Evolutionary conservation across 2,888 invertebrate species (phyloP).

Genomic region (Caenorhabditis afra): DNA sequence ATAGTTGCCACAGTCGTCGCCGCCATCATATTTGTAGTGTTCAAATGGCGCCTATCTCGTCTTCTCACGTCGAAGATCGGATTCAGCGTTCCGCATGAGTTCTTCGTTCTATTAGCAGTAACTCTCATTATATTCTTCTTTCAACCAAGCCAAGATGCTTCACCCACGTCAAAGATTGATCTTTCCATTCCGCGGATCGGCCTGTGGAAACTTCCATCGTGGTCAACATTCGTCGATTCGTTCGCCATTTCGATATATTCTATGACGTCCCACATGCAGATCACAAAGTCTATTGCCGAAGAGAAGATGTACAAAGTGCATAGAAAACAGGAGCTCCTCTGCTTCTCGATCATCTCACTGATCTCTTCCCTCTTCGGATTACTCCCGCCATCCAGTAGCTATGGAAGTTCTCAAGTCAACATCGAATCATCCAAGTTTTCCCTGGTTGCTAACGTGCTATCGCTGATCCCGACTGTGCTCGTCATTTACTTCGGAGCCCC

Average conservation of each 20-base stretch:
- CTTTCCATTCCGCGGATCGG: slow-evolving; percentile 34
- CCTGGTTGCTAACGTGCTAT: slow-evolving; percentile 58
- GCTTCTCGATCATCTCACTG: slow-evolving; percentile 63
- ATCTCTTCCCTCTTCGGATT: slow-evolving; percentile 56
- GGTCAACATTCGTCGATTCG: slow-evolving; percentile 51
- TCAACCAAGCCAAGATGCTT: slow-evolving; percentile 27
- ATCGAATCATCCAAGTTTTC: slow-evolving; percentile 65
- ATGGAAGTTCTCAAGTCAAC: slow-evolving; percentile 66
- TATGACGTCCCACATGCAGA: slow-evolving; percentile 62
- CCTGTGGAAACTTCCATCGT: slow-evolving; percentile 38
- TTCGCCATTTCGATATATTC: slow-evolving; percentile 64
- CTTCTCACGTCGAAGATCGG: slow-evolving; percentile 38
- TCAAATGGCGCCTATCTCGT: slow-evolving; percentile 50
- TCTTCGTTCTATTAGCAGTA: slow-evolving; percentile 41
- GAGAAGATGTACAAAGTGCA: slow-evolving; percentile 67
- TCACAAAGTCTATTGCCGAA: slow-evolving; percentile 57
- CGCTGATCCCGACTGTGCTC: slow-evolving; percentile 39
- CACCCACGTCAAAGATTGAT: slow-evolving; percentile 18
- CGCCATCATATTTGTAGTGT: slow-evolving; percentile 45
- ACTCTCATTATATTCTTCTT: slow-evolving; percentile 47
- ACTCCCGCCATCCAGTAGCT: slow-evolving; percentile 60
- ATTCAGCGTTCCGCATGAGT: slow-evolving; percentile 57
- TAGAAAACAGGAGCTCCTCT: slow-evolving; percentile 65
- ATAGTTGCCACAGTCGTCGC: slow-evolving; percentile 47
- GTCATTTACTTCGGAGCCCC: slow-evolving; percentile 56